Percentiles rank a stretch among this genome's conserved stretches.
phyloP scores from a whole-genome alignment of 2,888 invertebrate genomes.

The Drosophila meridionalis region DNA sequence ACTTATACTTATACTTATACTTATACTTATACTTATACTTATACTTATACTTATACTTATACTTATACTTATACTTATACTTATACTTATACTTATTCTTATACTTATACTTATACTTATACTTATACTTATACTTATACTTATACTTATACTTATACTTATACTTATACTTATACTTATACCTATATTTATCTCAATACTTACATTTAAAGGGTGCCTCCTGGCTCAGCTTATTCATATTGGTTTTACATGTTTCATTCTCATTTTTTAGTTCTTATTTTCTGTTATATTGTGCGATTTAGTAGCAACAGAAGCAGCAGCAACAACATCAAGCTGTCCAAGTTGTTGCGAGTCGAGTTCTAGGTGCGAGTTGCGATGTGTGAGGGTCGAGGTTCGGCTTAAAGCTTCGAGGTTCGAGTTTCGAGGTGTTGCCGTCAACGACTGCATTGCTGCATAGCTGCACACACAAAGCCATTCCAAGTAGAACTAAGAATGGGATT shows the following conservation, averaged over 20 bases:
- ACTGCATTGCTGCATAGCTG: constrained; percentile 22
- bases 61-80: neutral
- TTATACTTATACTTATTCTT: neutral
- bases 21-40: neutral
- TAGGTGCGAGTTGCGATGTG: constrained; percentile 17
- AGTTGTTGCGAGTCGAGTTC: constrained; percentile 24
- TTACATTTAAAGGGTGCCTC: constrained; percentile 1
- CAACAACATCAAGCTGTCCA: constrained; percentile 57
- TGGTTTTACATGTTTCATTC: neutral
- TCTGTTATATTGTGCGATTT: constrained; percentile 1
- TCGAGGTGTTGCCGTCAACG: constrained; percentile 42
- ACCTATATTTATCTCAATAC: too few relatives aligned
- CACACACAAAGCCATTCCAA: constrained; percentile 23
- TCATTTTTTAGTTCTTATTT: constrained; percentile 8
- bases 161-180: neutral
- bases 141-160: neutral
- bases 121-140: neutral
- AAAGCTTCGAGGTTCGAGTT: constrained; percentile 9
- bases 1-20: neutral
- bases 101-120: neutral
- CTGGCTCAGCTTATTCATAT: constrained; percentile 9
- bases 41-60: neutral
- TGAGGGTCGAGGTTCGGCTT: constrained; percentile 3
- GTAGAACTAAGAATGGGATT: constrained; percentile 13
- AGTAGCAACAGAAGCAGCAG: constrained; percentile 4